Base-by-base conservation (phyloP, 2,113 vertebrate genomes). In the Pomatostomus ruficeps region DNA sequence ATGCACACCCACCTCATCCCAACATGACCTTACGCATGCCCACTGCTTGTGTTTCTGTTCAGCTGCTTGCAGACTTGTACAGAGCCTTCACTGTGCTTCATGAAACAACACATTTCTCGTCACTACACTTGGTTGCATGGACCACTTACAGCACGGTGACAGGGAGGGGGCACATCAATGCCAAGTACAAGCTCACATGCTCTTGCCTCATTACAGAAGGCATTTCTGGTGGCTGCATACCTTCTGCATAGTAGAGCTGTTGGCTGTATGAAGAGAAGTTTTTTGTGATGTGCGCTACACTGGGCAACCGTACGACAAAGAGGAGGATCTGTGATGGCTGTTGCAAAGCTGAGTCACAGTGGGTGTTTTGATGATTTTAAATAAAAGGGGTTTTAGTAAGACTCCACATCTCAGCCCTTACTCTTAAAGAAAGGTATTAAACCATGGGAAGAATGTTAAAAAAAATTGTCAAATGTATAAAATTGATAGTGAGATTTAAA, bases 41-140 rank as follows among this genome's bases (percentile, higher is more conserved):
- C 61, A 52, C 33, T 66, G 28, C 82, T 88, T 52, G 83, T 6
- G 28, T 58, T 83, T 40, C n/a, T 45, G 33, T 52, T 79, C 73
- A 81, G 73, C 35, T 35, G 28, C 38, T 67, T 45, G 83, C 66
- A 68, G 23, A 58, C 72, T 48, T 72, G 55, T 33, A 59, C 38
- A 65, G 57, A 84, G 67, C 54, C 55, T 36, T 57, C 68, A 35
- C 78, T 85, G 83, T 66, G 24, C 76, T 89, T 75, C 57, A 91
- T 49, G 24, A 91, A 93, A 95, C 78, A 74, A 59, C n/a, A 36
- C n/a, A 26, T 70, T 82, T 43, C 80, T 52, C 90, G 13, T 52
- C 85, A 92, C 54, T 48, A n/a, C 79, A 92, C 89, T 85, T 89
- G 82, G 75, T 65, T 82, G 78, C 82, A 52, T 4, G 29, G 61